Percentiles rank a stretch among this genome's conserved stretches.
phyloP scores from a whole-genome alignment of 37 sponge, comb jelly and placozoan species.

The Ephydatia muelleri region DNA sequence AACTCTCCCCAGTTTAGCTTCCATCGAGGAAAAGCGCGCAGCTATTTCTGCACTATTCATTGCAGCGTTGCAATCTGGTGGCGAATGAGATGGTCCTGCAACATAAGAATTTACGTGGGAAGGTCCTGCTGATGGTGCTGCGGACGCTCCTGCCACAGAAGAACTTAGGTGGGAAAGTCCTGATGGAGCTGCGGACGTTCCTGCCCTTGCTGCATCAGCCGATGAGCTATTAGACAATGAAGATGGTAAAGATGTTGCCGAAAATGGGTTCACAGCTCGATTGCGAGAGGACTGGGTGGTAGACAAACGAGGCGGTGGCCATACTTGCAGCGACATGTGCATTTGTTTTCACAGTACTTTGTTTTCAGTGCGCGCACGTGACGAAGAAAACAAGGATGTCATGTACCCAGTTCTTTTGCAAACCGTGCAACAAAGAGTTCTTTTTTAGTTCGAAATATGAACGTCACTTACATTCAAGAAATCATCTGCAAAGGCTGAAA shows the following conservation, averaged over 20 bases:
- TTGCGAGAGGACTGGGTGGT: too few species aligned
- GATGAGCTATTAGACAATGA: conserved; percentile 1
- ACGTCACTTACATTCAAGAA: too few species aligned
- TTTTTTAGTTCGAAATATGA: too few species aligned
- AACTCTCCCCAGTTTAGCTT: background rate
- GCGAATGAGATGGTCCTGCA: background rate
- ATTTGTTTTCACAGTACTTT: too few species aligned
- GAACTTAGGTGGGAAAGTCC: background rate
- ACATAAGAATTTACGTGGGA: background rate
- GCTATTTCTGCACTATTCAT: background rate
- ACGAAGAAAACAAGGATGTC: too few species aligned
- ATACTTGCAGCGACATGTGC: too few species aligned
- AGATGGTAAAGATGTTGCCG: background rate
- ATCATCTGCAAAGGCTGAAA: too few species aligned
- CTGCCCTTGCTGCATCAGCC: background rate
- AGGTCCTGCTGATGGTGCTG: background rate
- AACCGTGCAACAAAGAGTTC: too few species aligned
- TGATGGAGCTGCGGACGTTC: background rate
- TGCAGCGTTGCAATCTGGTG: background rate
- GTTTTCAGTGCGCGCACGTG: too few species aligned
- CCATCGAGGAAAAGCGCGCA: conserved; percentile 1
- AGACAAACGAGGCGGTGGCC: too few species aligned
- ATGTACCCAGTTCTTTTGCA: too few species aligned
- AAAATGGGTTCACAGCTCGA: too few species aligned
- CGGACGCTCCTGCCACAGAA: background rate